phyloP scores from a whole-genome alignment of 2,797 vertebrate species.

The Pipistrellus kuhlii region DNA sequence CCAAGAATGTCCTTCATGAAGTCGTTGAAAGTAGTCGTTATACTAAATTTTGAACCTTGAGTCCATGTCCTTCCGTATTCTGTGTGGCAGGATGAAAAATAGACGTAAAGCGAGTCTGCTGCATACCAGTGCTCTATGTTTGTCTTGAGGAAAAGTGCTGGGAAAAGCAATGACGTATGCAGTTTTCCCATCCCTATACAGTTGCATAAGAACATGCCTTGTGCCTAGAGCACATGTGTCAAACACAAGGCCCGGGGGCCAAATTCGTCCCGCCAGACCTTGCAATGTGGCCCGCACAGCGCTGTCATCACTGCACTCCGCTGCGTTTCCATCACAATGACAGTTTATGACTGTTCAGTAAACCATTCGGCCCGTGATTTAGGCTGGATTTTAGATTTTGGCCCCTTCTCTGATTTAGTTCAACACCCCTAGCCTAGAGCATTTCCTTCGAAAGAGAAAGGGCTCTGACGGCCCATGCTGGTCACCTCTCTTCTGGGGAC shows the following conservation, averaged over 20 bases:
- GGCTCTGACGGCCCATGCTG: background rate
- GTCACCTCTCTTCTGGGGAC: background rate
- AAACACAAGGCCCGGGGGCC: too few species aligned
- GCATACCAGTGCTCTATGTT: background rate
- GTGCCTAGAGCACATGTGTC: too few species aligned
- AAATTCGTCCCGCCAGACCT: too few species aligned
- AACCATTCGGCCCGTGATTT: too few species aligned
- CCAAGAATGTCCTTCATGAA: constrained; percentile 28
- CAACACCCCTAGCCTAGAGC: too few species aligned
- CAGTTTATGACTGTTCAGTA: too few species aligned
- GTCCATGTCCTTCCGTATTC: background rate
- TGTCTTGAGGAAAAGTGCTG: background rate
- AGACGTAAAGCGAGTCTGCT: background rate
- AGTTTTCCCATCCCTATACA: background rate
- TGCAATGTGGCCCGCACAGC: too few species aligned
- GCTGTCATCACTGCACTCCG: too few species aligned
- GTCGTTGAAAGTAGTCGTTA: background rate
- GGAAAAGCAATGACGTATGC: background rate
- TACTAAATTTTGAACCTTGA: background rate
- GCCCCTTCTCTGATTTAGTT: too few species aligned
- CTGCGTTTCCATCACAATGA: too few species aligned
- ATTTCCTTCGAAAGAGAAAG: background rate
- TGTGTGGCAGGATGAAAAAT: background rate
- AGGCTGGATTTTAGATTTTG: too few species aligned
- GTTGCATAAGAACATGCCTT: background rate